Base-by-base conservation (phyloP, 2,797 vertebrate species). In the Rhinogobio ventralis region DNA sequence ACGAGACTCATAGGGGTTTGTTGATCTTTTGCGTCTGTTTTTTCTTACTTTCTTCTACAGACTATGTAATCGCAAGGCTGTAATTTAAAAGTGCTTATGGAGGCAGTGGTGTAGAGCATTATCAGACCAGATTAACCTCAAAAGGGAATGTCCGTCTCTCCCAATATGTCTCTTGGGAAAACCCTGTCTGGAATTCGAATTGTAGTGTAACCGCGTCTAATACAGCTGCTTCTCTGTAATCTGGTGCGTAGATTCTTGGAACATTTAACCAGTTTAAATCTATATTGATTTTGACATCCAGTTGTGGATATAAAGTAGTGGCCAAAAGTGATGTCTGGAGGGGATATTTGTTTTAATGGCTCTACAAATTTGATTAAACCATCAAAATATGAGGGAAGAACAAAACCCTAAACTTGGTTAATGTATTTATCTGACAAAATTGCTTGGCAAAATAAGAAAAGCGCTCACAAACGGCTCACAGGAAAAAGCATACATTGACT, bases 31-130 rank as follows among this genome's bases (percentile, higher is more conserved):
- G 36, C 45, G 1, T 85, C 57, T 64, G 14, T 85, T 25, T 85
- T 57, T 62, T 72, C 33, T 69, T 71, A 62, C 28, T 77, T 46
- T 45, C 33, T 28, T 19, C 15, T 28, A 9, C 74, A 68, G 64
- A 57, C 64, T 78, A 25, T 71, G 30, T 42, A 51, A 74, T 57
- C 77, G 46, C 30, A 79, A 86, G 75, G 81, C 81, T 86, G 68
- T 86, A 74, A 83, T 86, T 86, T 79, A 66, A 69, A 51, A 73
- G 74, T 72, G 66, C 80, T 83, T 78, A 72, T 72, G 74, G 69
- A 66, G 75, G 42, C 81, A 83, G 81, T 86, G 81, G 85, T 86
- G 49, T 81, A 42, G 10, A 33, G 49, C 75, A 86, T 72, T 68
- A 82, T 83, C 30, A 39, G 62, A 84, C 51, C 77, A 42, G 64